Conservation (phyloP, 2,797 vertebrate genomes). For the Danio jaintianensis region DNA sequence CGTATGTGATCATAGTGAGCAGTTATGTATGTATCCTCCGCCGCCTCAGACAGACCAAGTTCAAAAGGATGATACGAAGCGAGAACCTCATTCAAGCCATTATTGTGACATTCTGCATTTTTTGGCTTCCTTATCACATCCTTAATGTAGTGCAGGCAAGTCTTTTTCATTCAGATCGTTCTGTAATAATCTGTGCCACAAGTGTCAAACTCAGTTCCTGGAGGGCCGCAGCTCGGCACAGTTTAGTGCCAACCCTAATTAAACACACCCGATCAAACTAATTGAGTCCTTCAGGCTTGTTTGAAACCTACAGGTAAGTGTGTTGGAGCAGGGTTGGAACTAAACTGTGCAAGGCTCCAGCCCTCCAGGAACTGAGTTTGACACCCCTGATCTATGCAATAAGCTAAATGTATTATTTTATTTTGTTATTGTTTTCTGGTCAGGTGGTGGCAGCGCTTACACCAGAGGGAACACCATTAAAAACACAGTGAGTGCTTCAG, state of each 20-base stretch:
- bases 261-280: no score
- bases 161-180: not conserved
- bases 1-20: constrained; percentile 82
- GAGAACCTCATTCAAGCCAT: constrained; percentile 89
- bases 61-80: constrained; percentile 73
- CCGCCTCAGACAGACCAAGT: constrained; percentile 79
- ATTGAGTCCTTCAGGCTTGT: no score
- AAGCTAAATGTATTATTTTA: not conserved
- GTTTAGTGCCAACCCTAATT: no score
- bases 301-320: no score
- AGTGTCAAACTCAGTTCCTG: no score
- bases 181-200: no score
- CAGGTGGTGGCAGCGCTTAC: constrained; percentile 50
- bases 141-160: constrained; percentile 85
- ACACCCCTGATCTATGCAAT: no score
- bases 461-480: not conserved
- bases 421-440: not conserved
- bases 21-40: constrained; percentile 84
- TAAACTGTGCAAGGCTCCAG: no score
- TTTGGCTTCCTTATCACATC: constrained; percentile 89
- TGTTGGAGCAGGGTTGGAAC: no score
- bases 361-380: no score
- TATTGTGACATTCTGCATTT: constrained; percentile 83
- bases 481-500: not conserved
- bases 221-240: no score